A percentile compares a stretch with the other conserved stretches of the same genome.
phyloP scores from a whole-genome alignment of 2,888 invertebrate species.

The Lasiommata megera region DNA sequence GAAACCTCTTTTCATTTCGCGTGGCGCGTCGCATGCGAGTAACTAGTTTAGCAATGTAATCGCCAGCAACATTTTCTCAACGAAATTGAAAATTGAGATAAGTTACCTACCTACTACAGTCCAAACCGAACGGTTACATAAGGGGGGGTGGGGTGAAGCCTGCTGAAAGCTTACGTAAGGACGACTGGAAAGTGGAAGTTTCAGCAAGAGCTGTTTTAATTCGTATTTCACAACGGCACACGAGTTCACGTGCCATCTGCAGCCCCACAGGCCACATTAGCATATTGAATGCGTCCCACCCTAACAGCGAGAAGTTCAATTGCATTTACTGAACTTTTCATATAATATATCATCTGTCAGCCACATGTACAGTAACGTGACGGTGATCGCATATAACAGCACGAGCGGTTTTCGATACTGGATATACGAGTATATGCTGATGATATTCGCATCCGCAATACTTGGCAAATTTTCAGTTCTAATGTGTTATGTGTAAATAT shows the following conservation, averaged over 20 bases:
- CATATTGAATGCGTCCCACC: conserved; percentile 34
- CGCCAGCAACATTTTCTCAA: conserved; percentile 3
- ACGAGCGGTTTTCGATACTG: no score
- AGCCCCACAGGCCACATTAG: conserved; percentile 33
- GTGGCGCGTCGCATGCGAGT: not conserved
- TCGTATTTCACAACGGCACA: conserved; percentile 33
- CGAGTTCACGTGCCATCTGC: not conserved
- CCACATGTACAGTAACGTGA: not conserved
- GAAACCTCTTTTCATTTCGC: no score
- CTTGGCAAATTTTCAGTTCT: no score
- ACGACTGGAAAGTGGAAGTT: conserved; percentile 42
- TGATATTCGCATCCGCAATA: no score
- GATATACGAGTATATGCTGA: no score
- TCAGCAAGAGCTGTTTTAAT: conserved; percentile 41
- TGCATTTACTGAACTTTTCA: not conserved
- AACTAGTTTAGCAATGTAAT: not conserved
- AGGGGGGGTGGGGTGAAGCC: conserved; percentile 56
- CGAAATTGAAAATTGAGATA: conserved; percentile 36
- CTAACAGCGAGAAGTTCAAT: not conserved
- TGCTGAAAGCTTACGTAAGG: conserved; percentile 71
- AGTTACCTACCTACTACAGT: conserved; percentile 25
- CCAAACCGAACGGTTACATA: conserved; percentile 68
- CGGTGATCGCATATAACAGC: no score
- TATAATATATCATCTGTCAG: not conserved
- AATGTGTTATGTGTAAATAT: no score